Conservation (phyloP, 2,797 vertebrate species). For the Rhinatrema bivittatum region DNA sequence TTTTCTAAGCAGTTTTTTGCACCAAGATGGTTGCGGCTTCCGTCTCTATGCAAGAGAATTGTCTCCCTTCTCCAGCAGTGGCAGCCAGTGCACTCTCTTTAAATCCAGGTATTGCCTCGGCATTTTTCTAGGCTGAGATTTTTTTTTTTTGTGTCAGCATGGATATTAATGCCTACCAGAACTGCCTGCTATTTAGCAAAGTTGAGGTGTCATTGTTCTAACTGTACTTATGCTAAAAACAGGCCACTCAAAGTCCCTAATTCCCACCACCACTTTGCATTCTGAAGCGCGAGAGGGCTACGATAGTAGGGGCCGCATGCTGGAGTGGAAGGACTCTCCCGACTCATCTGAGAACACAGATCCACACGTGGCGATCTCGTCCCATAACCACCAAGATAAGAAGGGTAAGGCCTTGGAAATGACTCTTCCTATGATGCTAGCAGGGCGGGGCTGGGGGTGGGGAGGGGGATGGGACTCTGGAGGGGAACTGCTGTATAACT, state of each 20-base stretch:
- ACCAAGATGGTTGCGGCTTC: no score
- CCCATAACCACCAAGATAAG: conserved; percentile 90
- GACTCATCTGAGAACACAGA: conserved; percentile 85
- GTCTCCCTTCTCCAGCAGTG: no score
- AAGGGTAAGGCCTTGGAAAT: conserved; percentile 98
- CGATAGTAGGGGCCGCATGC: conserved; percentile 80
- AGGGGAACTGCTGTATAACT: conserved; percentile 60
- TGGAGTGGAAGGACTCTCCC: conserved; percentile 80
- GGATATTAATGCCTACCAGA: no score
- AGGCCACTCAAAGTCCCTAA: conserved; percentile 84
- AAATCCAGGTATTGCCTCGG: no score
- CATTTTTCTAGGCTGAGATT: no score
- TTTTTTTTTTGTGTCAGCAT: no score
- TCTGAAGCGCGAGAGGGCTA: conserved; percentile 65
- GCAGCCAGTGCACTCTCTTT: no score
- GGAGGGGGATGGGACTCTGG: conserved; percentile 26
- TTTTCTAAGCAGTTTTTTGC: no score
- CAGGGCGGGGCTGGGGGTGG: conserved; percentile 11
- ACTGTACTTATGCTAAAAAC: conserved; percentile 79
- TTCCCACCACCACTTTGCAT: conserved; percentile 77
- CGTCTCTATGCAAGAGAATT: no score
- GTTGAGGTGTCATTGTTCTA: conserved; percentile 34
- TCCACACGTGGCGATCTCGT: conserved; percentile 86
- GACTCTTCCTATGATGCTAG: conserved; percentile 33
- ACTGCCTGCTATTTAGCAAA: no score